These are phyloP conservation scores for Eutolmus rufibarbis DNA, from an alignment of 2,888 invertebrate species.

Conservation along the genomic window DNA sequence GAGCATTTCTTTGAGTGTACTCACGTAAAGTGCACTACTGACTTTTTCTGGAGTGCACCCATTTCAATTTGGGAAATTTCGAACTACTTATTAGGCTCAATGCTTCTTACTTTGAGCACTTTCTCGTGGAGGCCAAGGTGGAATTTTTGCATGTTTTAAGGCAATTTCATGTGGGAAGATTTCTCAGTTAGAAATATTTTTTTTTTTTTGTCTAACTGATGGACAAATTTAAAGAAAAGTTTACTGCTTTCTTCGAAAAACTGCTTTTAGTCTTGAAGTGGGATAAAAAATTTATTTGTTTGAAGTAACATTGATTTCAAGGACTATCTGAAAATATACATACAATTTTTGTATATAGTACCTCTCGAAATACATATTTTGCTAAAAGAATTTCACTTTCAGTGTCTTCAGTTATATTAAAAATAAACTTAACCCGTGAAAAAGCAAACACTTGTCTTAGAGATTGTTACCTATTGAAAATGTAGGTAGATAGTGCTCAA, in stretches of 20 bases:
- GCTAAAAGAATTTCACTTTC: not conserved
- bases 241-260: not conserved
- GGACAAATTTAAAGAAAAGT: not conserved
- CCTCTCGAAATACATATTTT: not conserved
- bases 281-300: not conserved
- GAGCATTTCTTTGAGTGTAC: not conserved
- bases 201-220: not conserved
- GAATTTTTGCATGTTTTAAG: not conserved
- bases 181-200: not conserved
- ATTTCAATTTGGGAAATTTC: not conserved
- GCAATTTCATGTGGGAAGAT: not conserved
- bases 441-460: not conserved
- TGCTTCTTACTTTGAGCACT: not conserved
- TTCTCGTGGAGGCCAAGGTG: not conserved
- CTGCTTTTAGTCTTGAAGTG: not conserved
- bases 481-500: not conserved
- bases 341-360: not conserved
- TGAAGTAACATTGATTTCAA: not conserved
- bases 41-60: not conserved
- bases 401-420: not conserved
- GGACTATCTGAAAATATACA: not conserved
- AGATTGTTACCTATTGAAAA: not conserved
- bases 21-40: not conserved
- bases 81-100: not conserved
- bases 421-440: not conserved